Conservation (phyloP, 2,888 invertebrate genomes). For the Drosophila yooni region DNA sequence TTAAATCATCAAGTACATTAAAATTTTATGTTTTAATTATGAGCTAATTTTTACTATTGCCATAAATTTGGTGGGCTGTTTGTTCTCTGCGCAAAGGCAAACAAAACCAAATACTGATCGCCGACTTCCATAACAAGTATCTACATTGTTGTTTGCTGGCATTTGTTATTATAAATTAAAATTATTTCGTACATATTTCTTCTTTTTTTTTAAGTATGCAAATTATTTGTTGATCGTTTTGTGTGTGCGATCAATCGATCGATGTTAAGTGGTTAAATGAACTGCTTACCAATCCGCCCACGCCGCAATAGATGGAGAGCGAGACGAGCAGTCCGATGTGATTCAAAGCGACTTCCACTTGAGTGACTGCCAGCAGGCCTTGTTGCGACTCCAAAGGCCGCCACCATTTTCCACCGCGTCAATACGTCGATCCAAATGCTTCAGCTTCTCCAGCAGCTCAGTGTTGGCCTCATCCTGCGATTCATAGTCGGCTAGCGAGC, state of each 20-base stretch:
- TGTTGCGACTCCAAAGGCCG: conserved; percentile 85
- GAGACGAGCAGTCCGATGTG: conserved; percentile 91
- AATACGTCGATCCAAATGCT: conserved; percentile 83
- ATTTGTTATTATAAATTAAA: conserved; percentile 28
- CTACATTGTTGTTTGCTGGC: conserved; percentile 1
- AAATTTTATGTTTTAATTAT: conserved; percentile 75
- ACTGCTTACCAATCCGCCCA: conserved; percentile 90
- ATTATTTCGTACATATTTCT: conserved; percentile 5
- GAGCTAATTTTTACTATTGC: conserved; percentile 61
- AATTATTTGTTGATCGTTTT: conserved; percentile 36
- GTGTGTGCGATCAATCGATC: background rate
- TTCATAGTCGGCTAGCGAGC: conserved; percentile 76
- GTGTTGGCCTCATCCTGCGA: conserved; percentile 84
- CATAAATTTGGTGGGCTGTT: conserved; percentile 43
- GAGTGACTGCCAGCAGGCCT: conserved; percentile 85
- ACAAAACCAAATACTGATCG: background rate
- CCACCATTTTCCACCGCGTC: conserved; percentile 71
- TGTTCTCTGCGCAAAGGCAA: conserved; percentile 15
- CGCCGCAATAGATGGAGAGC: conserved; percentile 91
- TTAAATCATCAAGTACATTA: conserved; percentile 65
- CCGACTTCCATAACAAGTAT: background rate
- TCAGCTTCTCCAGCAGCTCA: conserved; percentile 84
- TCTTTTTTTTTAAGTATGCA: conserved; percentile 19
- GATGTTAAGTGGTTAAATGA: background rate
- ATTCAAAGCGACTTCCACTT: conserved; percentile 89